Percentiles rank a stretch among this genome's conserved stretches.
Evolutionary conservation across 2,888 invertebrate genomes (phyloP).

Genomic region (Aleiodes alternator): DNA sequence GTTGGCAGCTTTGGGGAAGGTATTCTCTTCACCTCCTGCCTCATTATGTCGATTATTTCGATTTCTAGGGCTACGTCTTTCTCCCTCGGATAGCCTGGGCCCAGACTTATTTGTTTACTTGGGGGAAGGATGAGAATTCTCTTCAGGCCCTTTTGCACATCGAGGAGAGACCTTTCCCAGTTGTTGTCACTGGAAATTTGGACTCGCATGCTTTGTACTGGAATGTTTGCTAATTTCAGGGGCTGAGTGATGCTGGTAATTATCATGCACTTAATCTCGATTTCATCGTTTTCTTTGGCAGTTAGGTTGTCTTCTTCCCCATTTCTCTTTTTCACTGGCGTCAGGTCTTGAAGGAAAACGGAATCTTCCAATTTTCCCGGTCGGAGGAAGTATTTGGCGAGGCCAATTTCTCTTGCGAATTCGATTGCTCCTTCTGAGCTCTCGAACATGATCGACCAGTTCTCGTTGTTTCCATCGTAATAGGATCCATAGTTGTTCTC

Average conservation of each 20-base stretch:
- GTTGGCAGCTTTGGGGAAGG: slow-evolving; percentile 47
- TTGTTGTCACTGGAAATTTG: slow-evolving; percentile 66
- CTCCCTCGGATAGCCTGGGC: slow-evolving; percentile 69
- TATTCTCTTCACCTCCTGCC: slow-evolving; percentile 44
- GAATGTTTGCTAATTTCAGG: slow-evolving; percentile 57
- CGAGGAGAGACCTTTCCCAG: slow-evolving; percentile 67
- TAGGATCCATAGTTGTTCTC: slow-evolving; percentile 68
- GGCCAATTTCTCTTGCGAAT: slow-evolving; percentile 68
- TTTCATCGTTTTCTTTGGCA: slow-evolving; percentile 62
- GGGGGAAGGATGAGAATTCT: slow-evolving; percentile 66
- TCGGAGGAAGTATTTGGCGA: slow-evolving; percentile 63
- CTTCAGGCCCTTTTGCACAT: slow-evolving; percentile 59
- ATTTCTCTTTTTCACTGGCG: slow-evolving; percentile 49
- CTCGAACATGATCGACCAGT: slow-evolving; percentile 79
- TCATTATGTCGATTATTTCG: slow-evolving; percentile 63
- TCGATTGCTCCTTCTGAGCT: slow-evolving; percentile 64
- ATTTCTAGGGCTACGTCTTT: slow-evolving; percentile 66
- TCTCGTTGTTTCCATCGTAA: slow-evolving; percentile 77
- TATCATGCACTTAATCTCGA: slow-evolving; percentile 63
- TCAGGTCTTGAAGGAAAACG: slow-evolving; percentile 66
- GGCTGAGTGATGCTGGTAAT: slow-evolving; percentile 62
- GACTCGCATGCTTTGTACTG: slow-evolving; percentile 60
- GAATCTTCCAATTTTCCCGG: slow-evolving; percentile 57
- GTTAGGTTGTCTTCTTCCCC: slow-evolving; percentile 6
- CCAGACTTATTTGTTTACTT: slow-evolving; percentile 69